Conservation (phyloP, 2,888 invertebrate species). For the Micoletzkya japonica region DNA sequence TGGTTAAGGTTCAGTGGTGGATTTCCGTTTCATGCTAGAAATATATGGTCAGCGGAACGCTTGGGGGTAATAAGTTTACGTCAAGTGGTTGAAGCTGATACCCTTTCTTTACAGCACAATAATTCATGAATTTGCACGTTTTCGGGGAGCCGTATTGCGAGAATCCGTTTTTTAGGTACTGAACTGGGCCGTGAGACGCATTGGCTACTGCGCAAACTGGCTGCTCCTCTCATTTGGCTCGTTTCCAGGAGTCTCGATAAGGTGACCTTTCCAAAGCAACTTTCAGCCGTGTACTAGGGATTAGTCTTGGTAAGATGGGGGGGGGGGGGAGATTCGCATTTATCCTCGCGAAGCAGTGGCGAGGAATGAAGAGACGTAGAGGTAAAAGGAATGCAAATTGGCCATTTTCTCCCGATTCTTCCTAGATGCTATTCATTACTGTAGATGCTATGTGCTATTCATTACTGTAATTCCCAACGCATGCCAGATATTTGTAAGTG, state of each 20-base stretch:
- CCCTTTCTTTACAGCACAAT: too few species aligned
- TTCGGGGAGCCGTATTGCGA: too few species aligned
- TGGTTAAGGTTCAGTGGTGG: not conserved
- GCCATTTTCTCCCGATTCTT: too few species aligned
- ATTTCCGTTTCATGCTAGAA: not conserved
- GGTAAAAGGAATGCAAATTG: too few species aligned
- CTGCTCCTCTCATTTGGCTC: slow-evolving; percentile 58
- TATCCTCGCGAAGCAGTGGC: too few species aligned
- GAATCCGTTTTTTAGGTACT: slow-evolving; percentile 32
- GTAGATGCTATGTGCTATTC: not conserved
- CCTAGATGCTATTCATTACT: not conserved
- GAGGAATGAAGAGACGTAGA: too few species aligned
- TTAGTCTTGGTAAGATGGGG: too few species aligned
- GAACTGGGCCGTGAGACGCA: slow-evolving; percentile 56
- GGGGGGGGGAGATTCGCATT: too few species aligned
- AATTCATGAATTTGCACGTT: not conserved
- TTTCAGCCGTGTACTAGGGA: too few species aligned
- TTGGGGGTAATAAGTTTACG: not conserved
- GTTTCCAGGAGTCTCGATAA: slow-evolving; percentile 54
- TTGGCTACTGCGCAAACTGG: slow-evolving; percentile 50
- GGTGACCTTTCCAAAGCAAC: slow-evolving; percentile 40
- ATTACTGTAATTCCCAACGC: slow-evolving; percentile 16
- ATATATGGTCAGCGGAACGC: not conserved
- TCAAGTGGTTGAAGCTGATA: not conserved
- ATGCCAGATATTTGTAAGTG: too few species aligned